These are phyloP conservation scores for Synaphobranchus kaupii DNA, from an alignment of 2,797 vertebrate genomes.

Conservation along the genomic window DNA sequence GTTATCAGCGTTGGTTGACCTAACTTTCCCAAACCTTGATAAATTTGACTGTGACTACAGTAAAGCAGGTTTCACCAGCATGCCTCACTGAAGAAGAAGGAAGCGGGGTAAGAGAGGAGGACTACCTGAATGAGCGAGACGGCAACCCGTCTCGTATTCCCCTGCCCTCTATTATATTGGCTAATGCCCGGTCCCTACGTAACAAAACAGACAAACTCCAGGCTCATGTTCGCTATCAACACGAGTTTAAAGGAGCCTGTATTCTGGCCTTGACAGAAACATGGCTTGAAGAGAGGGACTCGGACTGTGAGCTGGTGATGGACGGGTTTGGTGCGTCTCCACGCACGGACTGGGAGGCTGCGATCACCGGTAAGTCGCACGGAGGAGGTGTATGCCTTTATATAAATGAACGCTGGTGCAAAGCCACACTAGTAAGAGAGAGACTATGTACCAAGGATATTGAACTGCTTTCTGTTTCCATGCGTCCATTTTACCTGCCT, in stretches of 20 bases:
- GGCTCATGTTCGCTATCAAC: neutral
- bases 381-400: conserved; percentile 8
- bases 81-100: neutral
- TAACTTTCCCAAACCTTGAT: neutral
- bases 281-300: conserved; percentile 7
- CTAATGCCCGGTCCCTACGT: too few relatives aligned
- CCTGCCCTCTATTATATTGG: neutral
- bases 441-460: neutral
- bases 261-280: conserved; percentile 17
- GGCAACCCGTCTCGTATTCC: neutral
- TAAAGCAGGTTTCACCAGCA: neutral
- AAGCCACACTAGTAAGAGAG: too few relatives aligned
- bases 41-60: neutral
- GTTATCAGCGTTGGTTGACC: too few relatives aligned
- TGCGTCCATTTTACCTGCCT: neutral
- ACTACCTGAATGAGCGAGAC: too few relatives aligned
- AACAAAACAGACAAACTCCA: neutral
- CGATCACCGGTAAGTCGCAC: neutral
- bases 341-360: neutral
- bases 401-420: too few relatives aligned
- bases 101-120: neutral
- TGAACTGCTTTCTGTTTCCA: conserved; percentile 14
- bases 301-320: neutral
- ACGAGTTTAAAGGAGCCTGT: neutral
- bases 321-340: neutral